Conservation (phyloP, 2,888 invertebrate genomes). For the Pteria penguin region DNA sequence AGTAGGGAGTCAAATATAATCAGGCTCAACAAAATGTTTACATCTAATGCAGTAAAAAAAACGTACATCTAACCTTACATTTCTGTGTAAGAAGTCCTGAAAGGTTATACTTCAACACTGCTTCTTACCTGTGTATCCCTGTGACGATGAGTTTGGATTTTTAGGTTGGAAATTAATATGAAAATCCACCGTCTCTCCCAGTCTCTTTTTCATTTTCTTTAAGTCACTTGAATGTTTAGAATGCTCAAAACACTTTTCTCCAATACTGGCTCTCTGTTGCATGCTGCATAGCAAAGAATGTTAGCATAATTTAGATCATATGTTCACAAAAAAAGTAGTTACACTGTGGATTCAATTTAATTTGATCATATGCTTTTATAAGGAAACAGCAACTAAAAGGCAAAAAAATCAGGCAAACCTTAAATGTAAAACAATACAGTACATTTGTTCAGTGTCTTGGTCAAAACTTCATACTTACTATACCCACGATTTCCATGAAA, state of each 20-base stretch:
- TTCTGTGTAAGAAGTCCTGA: neutral
- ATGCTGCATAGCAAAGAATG: conserved; percentile 79
- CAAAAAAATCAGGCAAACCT: too few species aligned
- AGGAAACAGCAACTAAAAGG: too few species aligned
- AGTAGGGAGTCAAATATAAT: too few species aligned
- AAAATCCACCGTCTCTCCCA: conserved; percentile 83
- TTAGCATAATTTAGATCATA: too few species aligned
- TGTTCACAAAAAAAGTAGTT: too few species aligned
- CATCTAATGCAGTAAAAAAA: neutral
- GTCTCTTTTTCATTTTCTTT: conserved; percentile 86
- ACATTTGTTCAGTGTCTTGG: too few species aligned
- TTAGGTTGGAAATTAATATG: conserved; percentile 49
- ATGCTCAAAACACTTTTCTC: conserved; percentile 88
- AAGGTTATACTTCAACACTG: neutral
- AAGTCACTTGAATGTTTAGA: conserved; percentile 85
- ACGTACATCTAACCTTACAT: neutral
- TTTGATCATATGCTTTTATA: too few species aligned
- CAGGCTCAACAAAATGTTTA: too few species aligned
- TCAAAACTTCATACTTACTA: too few species aligned
- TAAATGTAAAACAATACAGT: too few species aligned
- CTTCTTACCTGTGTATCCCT: neutral
- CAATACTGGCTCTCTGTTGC: conserved; percentile 84
- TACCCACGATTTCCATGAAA: too few species aligned
- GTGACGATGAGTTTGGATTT: neutral
- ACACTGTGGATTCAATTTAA: too few species aligned